phyloP scores from a whole-genome alignment of 2,888 invertebrate species.

The Tachina grossa region DNA sequence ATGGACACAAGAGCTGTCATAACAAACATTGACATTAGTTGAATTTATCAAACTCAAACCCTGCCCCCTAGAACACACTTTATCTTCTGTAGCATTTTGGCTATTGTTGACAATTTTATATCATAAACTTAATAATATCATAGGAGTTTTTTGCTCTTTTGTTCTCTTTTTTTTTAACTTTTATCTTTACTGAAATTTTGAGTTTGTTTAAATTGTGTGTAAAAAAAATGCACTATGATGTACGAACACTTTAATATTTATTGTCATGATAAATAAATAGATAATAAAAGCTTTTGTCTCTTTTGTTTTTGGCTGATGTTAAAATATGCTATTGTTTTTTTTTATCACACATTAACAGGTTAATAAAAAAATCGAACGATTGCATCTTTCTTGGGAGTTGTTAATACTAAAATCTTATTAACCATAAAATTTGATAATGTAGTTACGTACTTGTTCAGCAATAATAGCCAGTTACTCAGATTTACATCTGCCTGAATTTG shows the following conservation, averaged over 20 bases:
- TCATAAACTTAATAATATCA: constrained; percentile 50
- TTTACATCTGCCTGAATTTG: too few relatives aligned
- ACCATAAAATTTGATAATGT: constrained; percentile 38
- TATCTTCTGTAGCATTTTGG: not conserved
- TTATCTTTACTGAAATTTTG: not conserved
- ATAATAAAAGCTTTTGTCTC: constrained; percentile 5
- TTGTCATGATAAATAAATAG: constrained; percentile 30
- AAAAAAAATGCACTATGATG: constrained; percentile 16
- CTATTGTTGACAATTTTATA: constrained; percentile 23
- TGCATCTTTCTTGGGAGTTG: not conserved
- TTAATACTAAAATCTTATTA: constrained; percentile 28
- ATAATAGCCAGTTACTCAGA: too few relatives aligned
- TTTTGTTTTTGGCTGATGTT: not conserved
- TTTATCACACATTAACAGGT: constrained; percentile 34
- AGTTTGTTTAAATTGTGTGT: constrained; percentile 23
- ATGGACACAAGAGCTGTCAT: constrained; percentile 61
- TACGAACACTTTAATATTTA: constrained; percentile 30
- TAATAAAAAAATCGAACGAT: constrained; percentile 35
- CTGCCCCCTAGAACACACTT: not conserved
- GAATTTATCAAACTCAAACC: constrained; percentile 46
- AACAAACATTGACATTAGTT: constrained; percentile 56
- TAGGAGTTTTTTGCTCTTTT: not conserved
- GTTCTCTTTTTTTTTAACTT: not conserved
- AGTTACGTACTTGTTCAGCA: too few relatives aligned
- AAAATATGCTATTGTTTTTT: not conserved